Conservation (phyloP, 2,888 invertebrate species). For the Melanostoma mellinum region DNA sequence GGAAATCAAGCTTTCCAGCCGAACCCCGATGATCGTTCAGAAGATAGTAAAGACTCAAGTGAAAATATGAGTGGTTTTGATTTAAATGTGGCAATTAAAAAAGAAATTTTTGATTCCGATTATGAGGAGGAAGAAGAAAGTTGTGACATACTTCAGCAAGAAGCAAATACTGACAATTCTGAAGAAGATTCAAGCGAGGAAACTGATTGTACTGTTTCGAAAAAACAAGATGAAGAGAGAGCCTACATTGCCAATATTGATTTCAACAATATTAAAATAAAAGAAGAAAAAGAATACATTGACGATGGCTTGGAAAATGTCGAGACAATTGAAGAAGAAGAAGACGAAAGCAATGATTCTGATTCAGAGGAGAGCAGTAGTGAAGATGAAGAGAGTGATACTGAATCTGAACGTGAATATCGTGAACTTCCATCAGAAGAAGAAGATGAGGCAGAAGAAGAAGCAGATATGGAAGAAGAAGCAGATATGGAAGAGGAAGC, state of each 20-base stretch:
- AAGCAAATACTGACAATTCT: slow-evolving; percentile 7
- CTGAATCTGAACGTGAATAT: slow-evolving; percentile 62
- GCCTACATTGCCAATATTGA: slow-evolving; percentile 77
- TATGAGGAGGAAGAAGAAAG: slow-evolving; percentile 31
- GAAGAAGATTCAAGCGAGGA: slow-evolving; percentile 44
- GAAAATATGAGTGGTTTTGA: slow-evolving; percentile 45
- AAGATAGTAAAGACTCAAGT: slow-evolving; percentile 9
- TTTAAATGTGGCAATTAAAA: slow-evolving; percentile 46
- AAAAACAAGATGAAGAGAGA: slow-evolving; percentile 74
- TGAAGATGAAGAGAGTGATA: slow-evolving; percentile 25
- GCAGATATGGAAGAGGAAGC: not conserved
- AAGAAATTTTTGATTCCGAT: slow-evolving; percentile 51
- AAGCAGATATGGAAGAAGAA: not conserved
- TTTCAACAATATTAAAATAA: slow-evolving; percentile 77
- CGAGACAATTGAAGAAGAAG: slow-evolving; percentile 20
- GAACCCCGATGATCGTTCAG: slow-evolving; percentile 22
- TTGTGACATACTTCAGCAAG: not conserved
- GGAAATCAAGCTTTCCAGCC: slow-evolving; percentile 17
- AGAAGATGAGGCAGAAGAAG: not conserved
- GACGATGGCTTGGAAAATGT: slow-evolving; percentile 55
- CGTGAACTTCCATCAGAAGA: slow-evolving; percentile 57
- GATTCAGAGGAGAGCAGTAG: slow-evolving; percentile 54
- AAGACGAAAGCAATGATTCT: slow-evolving; percentile 40
- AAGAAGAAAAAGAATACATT: slow-evolving; percentile 78
- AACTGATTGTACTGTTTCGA: not conserved